A percentile compares a stretch with the other conserved stretches of the same genome.
Conservation (phyloP, 2,797 vertebrate species). For the Anisognathus igniventris region DNA sequence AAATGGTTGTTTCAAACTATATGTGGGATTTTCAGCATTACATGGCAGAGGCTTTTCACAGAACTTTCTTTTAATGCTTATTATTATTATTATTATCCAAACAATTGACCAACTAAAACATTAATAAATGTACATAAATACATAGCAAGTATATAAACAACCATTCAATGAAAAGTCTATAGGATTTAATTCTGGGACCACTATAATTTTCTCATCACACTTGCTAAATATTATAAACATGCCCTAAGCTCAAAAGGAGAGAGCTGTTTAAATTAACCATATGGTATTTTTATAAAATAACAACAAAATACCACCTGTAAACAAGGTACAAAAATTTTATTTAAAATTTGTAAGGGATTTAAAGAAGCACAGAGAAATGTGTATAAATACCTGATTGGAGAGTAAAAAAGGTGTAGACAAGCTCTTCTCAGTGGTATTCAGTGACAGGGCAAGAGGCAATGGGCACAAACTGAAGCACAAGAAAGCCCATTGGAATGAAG, state of each 20-base stretch:
- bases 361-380: not conserved
- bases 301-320: not conserved
- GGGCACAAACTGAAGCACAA: not conserved
- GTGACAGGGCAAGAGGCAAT: not conserved
- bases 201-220: not conserved
- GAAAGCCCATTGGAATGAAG: not conserved
- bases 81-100: not conserved
- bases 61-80: not conserved
- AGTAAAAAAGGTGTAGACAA: not conserved
- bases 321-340: not conserved
- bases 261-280: not conserved
- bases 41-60: rapidly evolving
- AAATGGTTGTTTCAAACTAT: not conserved
- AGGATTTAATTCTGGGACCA: not conserved
- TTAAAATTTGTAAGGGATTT: not conserved
- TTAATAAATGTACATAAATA: not conserved
- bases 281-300: not conserved
- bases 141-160: not conserved
- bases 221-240: not conserved
- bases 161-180: not conserved
- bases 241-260: not conserved
- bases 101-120: not conserved
- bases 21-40: not conserved
- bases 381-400: not conserved
- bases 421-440: not conserved